These are phyloP conservation scores for Julus scanicus DNA, from an alignment of 2,888 invertebrate species.

Conservation along the genomic window DNA sequence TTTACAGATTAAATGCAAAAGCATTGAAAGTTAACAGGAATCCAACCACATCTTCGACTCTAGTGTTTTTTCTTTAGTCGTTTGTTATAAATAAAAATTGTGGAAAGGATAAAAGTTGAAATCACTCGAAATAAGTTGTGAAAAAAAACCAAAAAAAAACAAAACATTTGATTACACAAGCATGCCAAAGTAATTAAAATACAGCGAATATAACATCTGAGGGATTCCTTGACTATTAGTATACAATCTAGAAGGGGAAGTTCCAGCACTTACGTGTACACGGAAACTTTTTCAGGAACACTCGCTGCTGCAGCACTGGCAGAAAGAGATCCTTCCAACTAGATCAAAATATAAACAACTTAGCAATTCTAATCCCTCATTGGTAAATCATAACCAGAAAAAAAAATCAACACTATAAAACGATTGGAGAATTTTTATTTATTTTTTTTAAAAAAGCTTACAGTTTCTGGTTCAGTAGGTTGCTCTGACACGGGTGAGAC, in stretches of 20 bases:
- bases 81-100: too few species aligned
- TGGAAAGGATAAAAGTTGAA: too few species aligned
- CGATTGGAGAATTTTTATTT: too few species aligned
- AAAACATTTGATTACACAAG: too few species aligned
- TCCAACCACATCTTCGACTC: too few species aligned
- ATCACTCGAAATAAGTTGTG: too few species aligned
- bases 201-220: neutral
- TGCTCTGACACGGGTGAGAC: slow-evolving; percentile 49
- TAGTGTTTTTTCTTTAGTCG: too few species aligned
- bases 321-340: slow-evolving; percentile 26
- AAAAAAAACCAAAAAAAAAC: neutral
- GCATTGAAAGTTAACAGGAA: too few species aligned
- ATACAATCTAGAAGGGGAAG: neutral
- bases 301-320: neutral
- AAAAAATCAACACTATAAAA: too few species aligned
- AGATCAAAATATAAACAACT: neutral
- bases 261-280: slow-evolving; percentile 47
- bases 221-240: neutral
- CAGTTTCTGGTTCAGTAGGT: neutral
- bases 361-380: neutral
- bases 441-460: neutral
- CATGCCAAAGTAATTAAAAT: neutral
- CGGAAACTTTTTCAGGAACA: slow-evolving; percentile 51
- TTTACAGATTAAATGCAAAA: too few species aligned
- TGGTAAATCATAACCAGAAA: neutral